Conservation (phyloP, 2,888 invertebrate genomes). For the Drosophila kokeensis region DNA sequence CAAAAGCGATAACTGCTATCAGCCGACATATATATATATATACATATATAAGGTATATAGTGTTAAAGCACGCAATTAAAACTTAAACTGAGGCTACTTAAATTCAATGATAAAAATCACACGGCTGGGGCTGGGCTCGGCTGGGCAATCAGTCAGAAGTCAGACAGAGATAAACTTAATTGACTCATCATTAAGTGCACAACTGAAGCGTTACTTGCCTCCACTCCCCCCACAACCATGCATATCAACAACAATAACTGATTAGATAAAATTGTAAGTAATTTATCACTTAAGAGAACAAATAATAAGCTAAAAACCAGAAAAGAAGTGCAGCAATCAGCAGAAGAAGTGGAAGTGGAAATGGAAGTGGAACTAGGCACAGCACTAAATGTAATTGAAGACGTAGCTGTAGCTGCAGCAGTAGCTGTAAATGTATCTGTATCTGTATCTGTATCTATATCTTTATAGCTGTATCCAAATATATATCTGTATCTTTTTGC, state of each 20-base stretch:
- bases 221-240: slow-evolving; percentile 14
- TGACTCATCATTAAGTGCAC: slow-evolving; percentile 70
- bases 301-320: slow-evolving; percentile 32
- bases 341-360: background rate
- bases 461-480: slow-evolving; percentile 10
- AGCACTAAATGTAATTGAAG: slow-evolving; percentile 27
- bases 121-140: background rate
- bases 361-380: background rate
- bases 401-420: background rate
- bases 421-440: slow-evolving; percentile 11
- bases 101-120: slow-evolving; percentile 43
- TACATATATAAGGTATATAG: background rate
- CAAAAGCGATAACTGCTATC: slow-evolving; percentile 19
- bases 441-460: background rate
- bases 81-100: slow-evolving; percentile 30
- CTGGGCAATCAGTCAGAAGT: slow-evolving; percentile 12
- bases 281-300: slow-evolving; percentile 57
- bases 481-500: background rate
- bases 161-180: slow-evolving; percentile 62
- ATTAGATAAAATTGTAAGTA: slow-evolving; percentile 69
- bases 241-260: slow-evolving; percentile 32
- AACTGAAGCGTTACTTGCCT: slow-evolving; percentile 36
- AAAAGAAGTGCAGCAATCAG: background rate
- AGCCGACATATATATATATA: background rate
- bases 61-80: slow-evolving; percentile 35